These are phyloP conservation scores for Drosophila lacicola DNA, from an alignment of 2,888 invertebrate genomes.

Conservation along the genomic window DNA sequence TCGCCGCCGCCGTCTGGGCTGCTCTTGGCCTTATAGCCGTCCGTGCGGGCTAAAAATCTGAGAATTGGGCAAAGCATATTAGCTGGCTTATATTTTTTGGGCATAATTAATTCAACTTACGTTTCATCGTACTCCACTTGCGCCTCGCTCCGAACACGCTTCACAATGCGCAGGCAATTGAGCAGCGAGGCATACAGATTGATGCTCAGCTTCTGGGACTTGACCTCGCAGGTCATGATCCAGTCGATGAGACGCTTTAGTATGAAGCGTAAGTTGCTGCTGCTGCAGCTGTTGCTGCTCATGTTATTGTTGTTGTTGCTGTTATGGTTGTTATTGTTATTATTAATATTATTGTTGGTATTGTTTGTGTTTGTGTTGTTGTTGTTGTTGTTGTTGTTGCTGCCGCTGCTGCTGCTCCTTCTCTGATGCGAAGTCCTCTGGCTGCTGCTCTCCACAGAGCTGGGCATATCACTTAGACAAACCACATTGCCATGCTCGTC, in stretches of 20 bases:
- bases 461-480: conserved; percentile 16
- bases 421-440: conserved; percentile 5
- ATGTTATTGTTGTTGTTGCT: neutral
- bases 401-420: neutral
- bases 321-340: neutral
- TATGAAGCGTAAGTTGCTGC: conserved; percentile 86
- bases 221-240: conserved; percentile 92
- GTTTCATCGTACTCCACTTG: conserved; percentile 62
- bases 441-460: neutral
- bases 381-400: neutral
- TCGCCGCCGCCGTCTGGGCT: conserved; percentile 77
- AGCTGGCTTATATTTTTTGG: neutral
- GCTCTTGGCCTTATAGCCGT: conserved; percentile 86
- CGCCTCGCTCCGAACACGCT: conserved; percentile 65
- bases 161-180: conserved; percentile 92
- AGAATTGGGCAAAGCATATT: conserved; percentile 41
- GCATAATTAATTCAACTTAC: conserved; percentile 40
- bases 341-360: neutral
- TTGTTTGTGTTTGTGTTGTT: neutral
- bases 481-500: conserved; percentile 45
- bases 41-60: conserved; percentile 89
- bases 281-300: conserved; percentile 26
- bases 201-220: conserved; percentile 93
- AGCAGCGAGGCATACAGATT: conserved; percentile 94
- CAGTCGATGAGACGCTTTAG: conserved; percentile 92